Evolutionary conservation across 1,140 invertebrate genomes (phyloP).

Genomic region (Aphaenogaster rudis): DNA sequence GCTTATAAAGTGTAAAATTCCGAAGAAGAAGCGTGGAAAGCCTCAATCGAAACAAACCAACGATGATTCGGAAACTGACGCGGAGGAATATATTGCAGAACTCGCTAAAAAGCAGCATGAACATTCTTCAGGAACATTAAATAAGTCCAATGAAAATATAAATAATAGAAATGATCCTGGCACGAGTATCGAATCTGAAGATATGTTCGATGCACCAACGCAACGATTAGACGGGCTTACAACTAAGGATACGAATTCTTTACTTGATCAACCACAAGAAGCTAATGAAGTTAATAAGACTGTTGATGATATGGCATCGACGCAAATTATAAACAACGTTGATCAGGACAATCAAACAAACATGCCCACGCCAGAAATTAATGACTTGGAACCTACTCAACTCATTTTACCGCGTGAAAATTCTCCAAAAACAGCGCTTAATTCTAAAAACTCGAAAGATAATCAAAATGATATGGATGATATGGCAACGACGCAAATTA

Average conservation of each 20-base stretch:
- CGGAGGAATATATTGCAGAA: constrained; percentile 58
- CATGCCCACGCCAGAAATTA: not conserved
- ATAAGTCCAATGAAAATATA: not conserved
- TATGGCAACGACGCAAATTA: constrained; percentile 49
- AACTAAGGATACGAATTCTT: not conserved
- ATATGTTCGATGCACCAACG: constrained; percentile 71
- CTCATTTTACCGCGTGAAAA: not conserved
- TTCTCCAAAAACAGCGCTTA: not conserved
- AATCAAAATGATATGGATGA: constrained; percentile 12
- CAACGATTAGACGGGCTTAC: constrained; percentile 50
- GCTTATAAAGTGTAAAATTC: not conserved
- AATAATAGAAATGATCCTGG: constrained; percentile 27
- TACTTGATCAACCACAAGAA: not conserved
- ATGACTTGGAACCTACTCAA: constrained; percentile 15
- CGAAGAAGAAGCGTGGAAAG: not conserved
- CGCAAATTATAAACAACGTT: not conserved
- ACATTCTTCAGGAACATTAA: not conserved
- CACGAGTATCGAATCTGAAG: constrained; percentile 66
- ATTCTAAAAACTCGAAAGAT: not conserved
- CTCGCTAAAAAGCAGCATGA: constrained; percentile 22
- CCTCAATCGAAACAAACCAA: not conserved
- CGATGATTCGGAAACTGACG: constrained; percentile 63
- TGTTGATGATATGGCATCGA: not conserved
- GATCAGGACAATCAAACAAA: not conserved
- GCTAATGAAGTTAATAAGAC: not conserved